Base-by-base conservation (phyloP, 2,797 vertebrate genomes). In the Pogoniulus pusillus region DNA sequence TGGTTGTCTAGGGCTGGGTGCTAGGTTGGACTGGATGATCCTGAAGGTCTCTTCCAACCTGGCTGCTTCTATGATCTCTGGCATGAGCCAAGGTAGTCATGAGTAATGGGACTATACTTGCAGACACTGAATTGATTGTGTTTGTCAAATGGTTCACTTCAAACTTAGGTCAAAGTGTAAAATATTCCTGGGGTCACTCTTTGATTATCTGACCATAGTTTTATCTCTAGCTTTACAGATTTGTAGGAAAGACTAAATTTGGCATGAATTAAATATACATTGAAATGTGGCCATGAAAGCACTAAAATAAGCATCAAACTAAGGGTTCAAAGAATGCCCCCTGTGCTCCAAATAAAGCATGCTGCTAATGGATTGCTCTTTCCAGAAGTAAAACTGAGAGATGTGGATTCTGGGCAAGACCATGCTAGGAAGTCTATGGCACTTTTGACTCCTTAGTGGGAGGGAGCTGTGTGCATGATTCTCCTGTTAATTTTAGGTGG, bases 81-180 rank as follows among this genome's bases (percentile, higher is more conserved):
- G 27, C n/a, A n/a, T 0, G 1, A 62, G 39, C n/a, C 18, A n/a
- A 49, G 45, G 32, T n/a, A 62, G 51, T 32, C 6, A 1, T 29
- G 71, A 82, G 78, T 8, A 60, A 30, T 60, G 43, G 39, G 62
- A 59, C 62, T 26, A 10, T 0, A 0, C 54, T 41, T 47, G 43
- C 27, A 81, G 32, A 35, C 16, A 16, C 39, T 24, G 77, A 90
- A 29, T 29, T 49, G 5, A 12, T 18, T 15, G 30, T 27, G n/a
- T 39, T 58, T 43, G 60, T 7, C 32, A 53, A 14, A 23, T 10
- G 20, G 17, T 29, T 49, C 11, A 4, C 4, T 84, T 81, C 24
- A n/a, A 15, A 8, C 32, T n/a, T 39, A 35, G 14, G 35, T 65
- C 59, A 60, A 43, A 1, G 2, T 63, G 23, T 3, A 75, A 68